phyloP scores from a whole-genome alignment of 2,888 invertebrate genomes.

The Pheosia tremula region DNA sequence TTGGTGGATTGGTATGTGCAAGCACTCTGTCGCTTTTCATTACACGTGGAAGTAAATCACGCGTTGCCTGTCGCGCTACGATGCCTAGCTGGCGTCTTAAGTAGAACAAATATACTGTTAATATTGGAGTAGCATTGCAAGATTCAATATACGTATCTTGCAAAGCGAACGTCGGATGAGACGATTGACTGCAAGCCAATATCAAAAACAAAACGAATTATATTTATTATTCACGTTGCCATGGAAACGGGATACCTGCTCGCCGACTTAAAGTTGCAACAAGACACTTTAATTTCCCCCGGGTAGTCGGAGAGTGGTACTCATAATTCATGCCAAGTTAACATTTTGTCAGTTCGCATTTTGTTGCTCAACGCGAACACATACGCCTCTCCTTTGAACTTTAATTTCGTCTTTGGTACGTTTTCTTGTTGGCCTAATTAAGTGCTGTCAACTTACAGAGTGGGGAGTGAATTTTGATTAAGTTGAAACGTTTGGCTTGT shows the following conservation, averaged over 20 bases:
- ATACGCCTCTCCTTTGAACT: slow-evolving; percentile 58
- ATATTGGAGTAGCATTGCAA: no score
- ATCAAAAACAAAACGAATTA: slow-evolving; percentile 58
- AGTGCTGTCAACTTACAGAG: slow-evolving; percentile 43
- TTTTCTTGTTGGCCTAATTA: slow-evolving; percentile 59
- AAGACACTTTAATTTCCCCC: slow-evolving; percentile 83
- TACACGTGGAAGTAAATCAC: no score
- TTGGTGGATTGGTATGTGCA: no score
- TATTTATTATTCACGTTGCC: slow-evolving; percentile 66
- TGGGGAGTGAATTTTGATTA: slow-evolving; percentile 49
- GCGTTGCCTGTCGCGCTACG: no score
- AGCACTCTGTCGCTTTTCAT: no score
- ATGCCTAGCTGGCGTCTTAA: no score
- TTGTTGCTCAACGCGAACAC: slow-evolving; percentile 68
- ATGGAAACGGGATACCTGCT: slow-evolving; percentile 68
- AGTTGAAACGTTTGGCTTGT: slow-evolving; percentile 35
- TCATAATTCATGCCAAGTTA: slow-evolving; percentile 83
- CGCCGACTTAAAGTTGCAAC: slow-evolving; percentile 77
- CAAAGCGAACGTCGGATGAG: slow-evolving; percentile 23
- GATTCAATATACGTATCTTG: no score
- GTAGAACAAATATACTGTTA: no score
- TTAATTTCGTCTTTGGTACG: slow-evolving; percentile 55
- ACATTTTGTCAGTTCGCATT: slow-evolving; percentile 81
- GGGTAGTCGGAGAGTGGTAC: slow-evolving; percentile 65
- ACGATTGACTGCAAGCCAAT: slow-evolving; percentile 55